phyloP scores from a whole-genome alignment of 37 sponge, comb jelly and placozoan species.

The Halichondria panicea region DNA sequence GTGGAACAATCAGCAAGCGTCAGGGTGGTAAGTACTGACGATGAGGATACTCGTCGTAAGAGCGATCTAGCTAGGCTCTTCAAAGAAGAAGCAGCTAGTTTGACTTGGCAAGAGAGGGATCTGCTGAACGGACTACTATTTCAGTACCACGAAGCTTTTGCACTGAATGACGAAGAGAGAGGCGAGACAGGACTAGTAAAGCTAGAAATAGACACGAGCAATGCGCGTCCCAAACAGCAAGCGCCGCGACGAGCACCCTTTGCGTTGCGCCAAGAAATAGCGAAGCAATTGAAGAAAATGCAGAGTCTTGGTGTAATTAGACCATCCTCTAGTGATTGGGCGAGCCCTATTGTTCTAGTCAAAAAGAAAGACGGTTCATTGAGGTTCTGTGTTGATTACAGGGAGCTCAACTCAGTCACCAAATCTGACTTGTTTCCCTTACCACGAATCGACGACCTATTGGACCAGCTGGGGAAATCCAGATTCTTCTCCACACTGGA shows the following conservation, averaged over 20 bases:
- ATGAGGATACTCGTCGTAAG: no score
- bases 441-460: slow-evolving; percentile 18
- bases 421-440: slow-evolving; percentile 53
- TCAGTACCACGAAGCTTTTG: no score
- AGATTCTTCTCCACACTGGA: slow-evolving; percentile 51
- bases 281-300: slow-evolving; percentile 50
- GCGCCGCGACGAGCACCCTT: slow-evolving; percentile 41
- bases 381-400: slow-evolving; percentile 51
- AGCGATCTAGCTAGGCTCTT: slow-evolving; percentile 33
- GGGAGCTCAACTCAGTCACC: slow-evolving; percentile 55
- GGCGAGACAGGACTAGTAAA: no score
- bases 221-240: no score
- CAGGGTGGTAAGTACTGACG: no score
- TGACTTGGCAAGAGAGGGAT: no score
- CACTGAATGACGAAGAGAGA: slow-evolving; percentile 27
- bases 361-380: slow-evolving; percentile 32
- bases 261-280: slow-evolving; percentile 52
- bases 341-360: slow-evolving; percentile 67
- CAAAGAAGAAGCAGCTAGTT: no score
- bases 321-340: slow-evolving; percentile 52
- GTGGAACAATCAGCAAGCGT: slow-evolving; percentile 17
- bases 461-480: slow-evolving; percentile 56
- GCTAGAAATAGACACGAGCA: no score
- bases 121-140: no score
- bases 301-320: slow-evolving; percentile 47